Base-by-base conservation (phyloP, 2,113 vertebrate genomes). In the Sula dactylatra region DNA sequence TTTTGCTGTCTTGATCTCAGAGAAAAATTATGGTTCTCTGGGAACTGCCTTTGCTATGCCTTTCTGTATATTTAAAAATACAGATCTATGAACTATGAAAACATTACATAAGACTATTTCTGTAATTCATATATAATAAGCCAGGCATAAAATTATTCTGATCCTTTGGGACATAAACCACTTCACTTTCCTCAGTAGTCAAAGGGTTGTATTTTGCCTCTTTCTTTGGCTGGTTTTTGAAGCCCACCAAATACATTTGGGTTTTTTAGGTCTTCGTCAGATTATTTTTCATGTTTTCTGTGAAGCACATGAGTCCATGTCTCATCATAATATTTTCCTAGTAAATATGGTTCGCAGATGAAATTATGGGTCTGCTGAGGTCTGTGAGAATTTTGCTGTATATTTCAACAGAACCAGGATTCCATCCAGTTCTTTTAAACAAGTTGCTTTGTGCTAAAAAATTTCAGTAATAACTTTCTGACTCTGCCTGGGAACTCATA, bases 101-200 rank as follows among this genome's bases (percentile, higher is more conserved):
- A 97, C 86, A 96, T 95, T 96, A 88, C 62, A 27, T 87, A 82
- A 94, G 66, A 58, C 59, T 32, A 16, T 90, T 97, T 94, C 79
- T 85, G 84, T 80, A 94, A 93, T 70, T 94, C 73, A 36, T 78
- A 88, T 70, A 44, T 62, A 90, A 89, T 85, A 82, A 79, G 42
- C 6, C 5, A 80, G 45, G 70, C 84, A 93, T 85, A 86, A 85
- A 90, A 91, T 91, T 82, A 69, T 82, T 85, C 58, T 25, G 13
- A 84, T 87, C 94, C 76, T 66, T 69, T 12, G 91, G 83, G 93
- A 82, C 47, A 32, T 36, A 96, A 95, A 96, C 88, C 77, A 31
- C 89, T 89, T 94, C 59, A 40, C 18, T 96, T 96, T 96, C 77
- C 3, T 16, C 67, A 93, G 69, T 82, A 84, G 72, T 50, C 52